Evolutionary conservation across 2,888 invertebrate species (phyloP), one percentile per base, ranked within the genome.

Genomic region (Embidobia sp.): DNA sequence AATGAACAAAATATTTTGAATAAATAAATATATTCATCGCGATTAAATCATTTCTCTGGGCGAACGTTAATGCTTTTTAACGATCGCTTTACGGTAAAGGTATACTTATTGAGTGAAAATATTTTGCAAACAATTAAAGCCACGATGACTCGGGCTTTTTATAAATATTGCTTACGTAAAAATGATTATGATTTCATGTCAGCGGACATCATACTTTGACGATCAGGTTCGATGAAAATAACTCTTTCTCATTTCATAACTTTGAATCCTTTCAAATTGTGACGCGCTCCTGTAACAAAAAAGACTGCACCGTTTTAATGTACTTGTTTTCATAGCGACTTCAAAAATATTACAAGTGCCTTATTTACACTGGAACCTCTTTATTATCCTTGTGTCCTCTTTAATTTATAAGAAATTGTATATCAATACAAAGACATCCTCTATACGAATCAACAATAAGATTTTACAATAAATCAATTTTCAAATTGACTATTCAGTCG

Each of bases 131-230:
- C 61, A 72, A 55, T 72, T 64, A 48, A 72, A 48, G 29, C 13
- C 22, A 48, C 31, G 63, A 64, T 72, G 72, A 72, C 55, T 63
- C 27, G 63, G 16, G 13, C 26, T 13, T 72, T 72, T 63, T 72
- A 72, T 63, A 63, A 72, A 72, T 72, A 72, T 55, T 48, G 55
- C 31, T 63, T 55, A 48, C 63, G 72, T 63, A 55, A 72, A 72
- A 72, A 48, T 72, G 55, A 72, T 72, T 49, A 63, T 63, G 31
- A 63, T 63, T 63, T 55, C 55, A 72, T 55, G 33, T 53, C 55
- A 46, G 11, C 35, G 35, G 27, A 42, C 49, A 40, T 51, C 51
- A 42, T 42, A 59, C 44, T 51, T 22, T 19, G 57, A 57, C 10
- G 40, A 33, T 22, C 40, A 8, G 10, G 19, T 27, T 22, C 48